These are phyloP conservation scores for Heterohyrax brucei DNA, from an alignment of 2,797 vertebrate genomes.

Conservation along the genomic window DNA sequence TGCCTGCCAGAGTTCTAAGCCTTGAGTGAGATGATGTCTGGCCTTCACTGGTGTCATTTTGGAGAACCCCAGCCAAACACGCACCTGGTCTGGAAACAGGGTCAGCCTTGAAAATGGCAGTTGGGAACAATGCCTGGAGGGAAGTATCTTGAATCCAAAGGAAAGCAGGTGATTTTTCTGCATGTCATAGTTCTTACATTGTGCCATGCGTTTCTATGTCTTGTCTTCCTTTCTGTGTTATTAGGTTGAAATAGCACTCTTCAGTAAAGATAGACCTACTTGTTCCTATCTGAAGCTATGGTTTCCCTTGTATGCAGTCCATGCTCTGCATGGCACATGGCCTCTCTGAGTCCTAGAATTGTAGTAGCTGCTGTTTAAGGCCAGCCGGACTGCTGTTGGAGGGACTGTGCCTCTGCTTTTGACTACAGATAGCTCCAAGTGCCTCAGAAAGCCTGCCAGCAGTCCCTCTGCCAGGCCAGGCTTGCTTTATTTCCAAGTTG, in stretches of 20 bases:
- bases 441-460: not conserved
- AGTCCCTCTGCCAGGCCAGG: not conserved
- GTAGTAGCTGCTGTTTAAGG: too few relatives aligned
- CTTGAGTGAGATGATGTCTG: not conserved
- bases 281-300: not conserved
- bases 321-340: not conserved
- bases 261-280: not conserved
- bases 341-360: too few relatives aligned
- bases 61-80: constrained; percentile 26
- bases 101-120: constrained; percentile 53
- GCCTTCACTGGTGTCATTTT: not conserved
- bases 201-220: not conserved
- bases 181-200: not conserved
- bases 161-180: not conserved
- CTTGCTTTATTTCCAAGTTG: not conserved
- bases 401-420: not conserved
- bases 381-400: not conserved
- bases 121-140: not conserved
- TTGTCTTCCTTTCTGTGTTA: not conserved
- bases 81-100: constrained; percentile 25
- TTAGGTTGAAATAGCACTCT: not conserved
- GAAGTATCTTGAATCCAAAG: constrained; percentile 31
- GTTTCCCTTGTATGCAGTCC: not conserved
- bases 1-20: not conserved
- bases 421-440: not conserved